Percentiles rank a stretch among this genome's conserved stretches.
These are phyloP conservation scores for Psittacula echo DNA, from an alignment of 2,797 vertebrate genomes.

Conservation along the genomic window DNA sequence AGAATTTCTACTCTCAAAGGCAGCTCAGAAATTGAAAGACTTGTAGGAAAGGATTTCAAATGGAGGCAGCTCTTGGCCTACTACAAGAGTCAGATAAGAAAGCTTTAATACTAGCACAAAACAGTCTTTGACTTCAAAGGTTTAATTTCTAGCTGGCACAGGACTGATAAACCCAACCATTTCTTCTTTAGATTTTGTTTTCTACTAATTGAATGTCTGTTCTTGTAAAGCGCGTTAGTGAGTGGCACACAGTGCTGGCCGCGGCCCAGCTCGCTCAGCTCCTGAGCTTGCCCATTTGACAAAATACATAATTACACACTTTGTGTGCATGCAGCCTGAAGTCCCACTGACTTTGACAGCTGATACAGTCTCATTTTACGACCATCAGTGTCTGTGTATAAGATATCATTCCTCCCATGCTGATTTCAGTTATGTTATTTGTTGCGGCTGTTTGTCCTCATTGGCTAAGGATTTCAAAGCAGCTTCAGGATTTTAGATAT, in stretches of 20 bases:
- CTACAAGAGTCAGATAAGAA: not conserved
- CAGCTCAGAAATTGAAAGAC: not conserved
- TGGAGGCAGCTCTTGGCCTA: not conserved
- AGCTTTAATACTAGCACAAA: constrained; percentile 24
- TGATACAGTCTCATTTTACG: constrained; percentile 22
- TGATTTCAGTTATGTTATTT: not conserved
- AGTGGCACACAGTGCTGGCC: not conserved
- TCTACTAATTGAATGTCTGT: constrained; percentile 34
- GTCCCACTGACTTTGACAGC: not conserved
- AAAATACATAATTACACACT: not conserved
- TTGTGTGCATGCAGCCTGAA: not conserved
- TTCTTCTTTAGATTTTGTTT: constrained; percentile 47
- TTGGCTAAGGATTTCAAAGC: not conserved
- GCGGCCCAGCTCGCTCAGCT: not conserved
- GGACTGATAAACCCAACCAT: not conserved
- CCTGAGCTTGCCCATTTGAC: not conserved
- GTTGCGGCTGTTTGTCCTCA: not conserved
- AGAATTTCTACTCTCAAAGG: not conserved
- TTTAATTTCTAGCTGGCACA: constrained; percentile 39
- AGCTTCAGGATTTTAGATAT: not conserved
- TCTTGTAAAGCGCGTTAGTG: not conserved
- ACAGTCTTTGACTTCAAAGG: constrained; percentile 28
- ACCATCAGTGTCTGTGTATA: constrained; percentile 2
- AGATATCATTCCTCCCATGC: not conserved
- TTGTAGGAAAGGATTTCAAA: constrained; percentile 6